Conservation (phyloP, 2,113 vertebrate species). For the Elaphurus davidianus region DNA sequence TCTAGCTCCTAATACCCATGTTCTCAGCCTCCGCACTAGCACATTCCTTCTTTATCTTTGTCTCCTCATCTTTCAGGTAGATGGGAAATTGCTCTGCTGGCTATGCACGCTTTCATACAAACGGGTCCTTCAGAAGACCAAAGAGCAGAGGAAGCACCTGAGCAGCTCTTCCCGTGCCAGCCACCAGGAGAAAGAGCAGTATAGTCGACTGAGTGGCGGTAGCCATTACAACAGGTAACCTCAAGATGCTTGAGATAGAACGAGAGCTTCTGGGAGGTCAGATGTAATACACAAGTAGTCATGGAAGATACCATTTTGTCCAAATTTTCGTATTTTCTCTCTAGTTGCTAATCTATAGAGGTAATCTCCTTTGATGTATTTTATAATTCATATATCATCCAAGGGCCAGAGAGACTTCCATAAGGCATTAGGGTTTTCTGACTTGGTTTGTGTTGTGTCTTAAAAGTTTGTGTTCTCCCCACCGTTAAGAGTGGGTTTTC, state of each 20-base stretch:
- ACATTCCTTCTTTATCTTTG: slow-evolving; percentile 3
- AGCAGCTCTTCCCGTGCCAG: slow-evolving; percentile 81
- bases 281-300: background rate
- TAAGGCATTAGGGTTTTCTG: background rate
- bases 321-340: background rate
- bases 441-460: background rate
- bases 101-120: slow-evolving; percentile 85
- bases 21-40: background rate
- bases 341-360: background rate
- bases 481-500: background rate
- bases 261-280: background rate
- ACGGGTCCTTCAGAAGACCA: slow-evolving; percentile 86
- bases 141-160: slow-evolving; percentile 85
- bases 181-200: slow-evolving; percentile 85
- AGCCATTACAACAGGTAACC: slow-evolving; percentile 83
- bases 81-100: slow-evolving; percentile 87
- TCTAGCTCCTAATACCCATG: background rate
- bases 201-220: slow-evolving; percentile 78
- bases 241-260: background rate
- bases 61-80: slow-evolving; percentile 76
- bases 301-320: background rate
- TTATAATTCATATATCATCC: slow-evolving; percentile 1
- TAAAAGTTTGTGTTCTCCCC: background rate
- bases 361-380: background rate
- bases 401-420: background rate